Conservation (phyloP, 1,140 invertebrate species). For the Druon quercuslanigerum region DNA sequence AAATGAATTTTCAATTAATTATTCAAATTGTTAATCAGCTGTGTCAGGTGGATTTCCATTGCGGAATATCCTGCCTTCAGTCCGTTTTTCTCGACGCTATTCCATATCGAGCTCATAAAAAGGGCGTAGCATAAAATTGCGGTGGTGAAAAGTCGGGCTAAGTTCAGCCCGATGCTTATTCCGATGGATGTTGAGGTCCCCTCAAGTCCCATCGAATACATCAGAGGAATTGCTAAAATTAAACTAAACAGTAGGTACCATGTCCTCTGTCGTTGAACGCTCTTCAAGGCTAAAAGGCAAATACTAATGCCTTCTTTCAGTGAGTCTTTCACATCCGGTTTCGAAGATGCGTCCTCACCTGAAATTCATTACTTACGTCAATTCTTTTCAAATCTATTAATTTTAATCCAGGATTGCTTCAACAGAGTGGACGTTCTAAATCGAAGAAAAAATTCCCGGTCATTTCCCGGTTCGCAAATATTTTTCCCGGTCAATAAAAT, state of each 20-base stretch:
- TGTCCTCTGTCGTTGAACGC: constrained; percentile 77
- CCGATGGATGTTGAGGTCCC: constrained; percentile 61
- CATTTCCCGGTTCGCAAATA: no score
- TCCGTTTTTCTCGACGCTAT: constrained; percentile 85
- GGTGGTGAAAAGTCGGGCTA: constrained; percentile 79
- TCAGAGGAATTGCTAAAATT: constrained; percentile 73
- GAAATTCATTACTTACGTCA: constrained; percentile 37
- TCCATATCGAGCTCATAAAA: constrained; percentile 88
- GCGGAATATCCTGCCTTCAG: constrained; percentile 81
- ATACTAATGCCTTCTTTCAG: constrained; percentile 79
- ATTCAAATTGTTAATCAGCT: constrained; percentile 53
- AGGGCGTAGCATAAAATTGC: constrained; percentile 81
- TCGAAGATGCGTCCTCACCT: constrained; percentile 48
- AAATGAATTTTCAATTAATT: constrained; percentile 44
- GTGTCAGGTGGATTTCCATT: constrained; percentile 77
- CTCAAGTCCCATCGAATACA: constrained; percentile 72
- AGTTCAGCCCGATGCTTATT: constrained; percentile 73
- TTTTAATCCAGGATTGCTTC: background rate
- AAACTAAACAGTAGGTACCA: constrained; percentile 78
- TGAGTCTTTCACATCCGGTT: constrained; percentile 70
- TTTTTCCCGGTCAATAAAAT: no score
- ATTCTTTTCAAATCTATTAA: constrained; percentile 34
- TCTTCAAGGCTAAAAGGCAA: constrained; percentile 78
- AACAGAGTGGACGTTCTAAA: no score
- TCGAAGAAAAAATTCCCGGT: no score